Conservation (phyloP, 2,888 invertebrate genomes). For the Amiota communis region DNA sequence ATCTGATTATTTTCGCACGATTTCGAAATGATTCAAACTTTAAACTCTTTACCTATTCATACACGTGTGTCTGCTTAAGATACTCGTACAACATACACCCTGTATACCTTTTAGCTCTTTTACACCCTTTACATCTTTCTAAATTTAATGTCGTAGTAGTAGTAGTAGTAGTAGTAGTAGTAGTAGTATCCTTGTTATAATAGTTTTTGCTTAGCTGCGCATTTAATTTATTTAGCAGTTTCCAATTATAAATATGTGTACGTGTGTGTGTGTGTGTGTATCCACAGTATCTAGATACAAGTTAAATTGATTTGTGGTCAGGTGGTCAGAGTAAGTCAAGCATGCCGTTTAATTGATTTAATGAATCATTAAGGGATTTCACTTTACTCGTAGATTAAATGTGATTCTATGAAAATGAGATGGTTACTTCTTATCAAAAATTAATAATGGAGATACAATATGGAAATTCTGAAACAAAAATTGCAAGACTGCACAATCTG, state of each 20-base stretch:
- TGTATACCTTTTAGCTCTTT: background rate
- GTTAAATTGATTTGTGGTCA: constrained; percentile 22
- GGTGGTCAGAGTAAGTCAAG: background rate
- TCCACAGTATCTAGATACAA: too few relatives aligned
- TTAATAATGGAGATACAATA: too few relatives aligned
- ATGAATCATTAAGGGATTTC: too few relatives aligned
- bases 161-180: too few relatives aligned
- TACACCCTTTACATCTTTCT: too few relatives aligned
- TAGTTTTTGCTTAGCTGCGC: background rate
- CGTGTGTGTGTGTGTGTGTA: background rate
- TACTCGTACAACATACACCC: constrained; percentile 10
- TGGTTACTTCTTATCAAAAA: too few relatives aligned
- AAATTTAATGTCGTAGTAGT: too few relatives aligned
- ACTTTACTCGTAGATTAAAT: too few relatives aligned
- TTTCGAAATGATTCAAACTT: constrained; percentile 1
- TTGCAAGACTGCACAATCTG: too few relatives aligned
- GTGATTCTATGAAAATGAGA: too few relatives aligned
- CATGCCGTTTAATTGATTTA: background rate
- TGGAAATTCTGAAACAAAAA: too few relatives aligned
- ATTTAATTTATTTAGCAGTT: constrained; percentile 20
- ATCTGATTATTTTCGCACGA: constrained; percentile 26
- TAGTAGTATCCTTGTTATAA: constrained; percentile 23
- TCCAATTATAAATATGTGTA: constrained; percentile 2
- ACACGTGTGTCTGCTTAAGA: constrained; percentile 18
- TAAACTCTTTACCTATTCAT: constrained; percentile 12